A percentile compares a stretch with the other conserved stretches of the same genome.
These are phyloP conservation scores for Cyprinodon tularosa DNA, from an alignment of 2,113 vertebrate species.

Conservation along the genomic window DNA sequence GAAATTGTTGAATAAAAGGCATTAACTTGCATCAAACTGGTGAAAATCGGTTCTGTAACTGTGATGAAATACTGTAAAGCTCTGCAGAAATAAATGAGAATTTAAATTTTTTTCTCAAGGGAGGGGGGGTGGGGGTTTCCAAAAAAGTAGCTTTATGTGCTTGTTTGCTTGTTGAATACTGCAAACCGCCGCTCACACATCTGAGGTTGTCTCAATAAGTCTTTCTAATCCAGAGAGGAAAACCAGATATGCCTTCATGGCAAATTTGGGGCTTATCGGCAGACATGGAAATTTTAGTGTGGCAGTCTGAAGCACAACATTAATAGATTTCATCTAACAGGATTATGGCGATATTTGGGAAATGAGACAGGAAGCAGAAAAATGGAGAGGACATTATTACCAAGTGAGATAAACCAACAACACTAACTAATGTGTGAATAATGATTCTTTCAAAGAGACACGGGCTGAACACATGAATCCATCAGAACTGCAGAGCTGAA, in stretches of 20 bases:
- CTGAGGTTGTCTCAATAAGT: constrained; percentile 63
- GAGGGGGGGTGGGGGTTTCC: constrained; percentile 20
- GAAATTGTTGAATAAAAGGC: not conserved
- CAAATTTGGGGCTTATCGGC: constrained; percentile 73
- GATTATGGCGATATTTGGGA: constrained; percentile 71
- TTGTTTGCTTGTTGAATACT: constrained; percentile 44
- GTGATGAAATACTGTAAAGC: constrained; percentile 20
- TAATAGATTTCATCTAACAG: constrained; percentile 75
- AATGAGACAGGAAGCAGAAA: constrained; percentile 53
- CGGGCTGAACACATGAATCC: constrained; percentile 35
- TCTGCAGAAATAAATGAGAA: constrained; percentile 14
- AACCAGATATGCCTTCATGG: constrained; percentile 72
- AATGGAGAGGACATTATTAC: constrained; percentile 62
- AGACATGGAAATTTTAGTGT: constrained; percentile 70
- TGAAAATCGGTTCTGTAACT: constrained; percentile 31
- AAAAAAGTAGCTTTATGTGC: constrained; percentile 33
- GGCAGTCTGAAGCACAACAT: constrained; percentile 64
- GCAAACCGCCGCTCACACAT: constrained; percentile 61
- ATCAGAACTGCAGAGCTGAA: constrained; percentile 17
- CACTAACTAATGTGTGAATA: constrained; percentile 58
- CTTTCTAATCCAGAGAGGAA: constrained; percentile 73
- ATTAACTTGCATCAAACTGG: constrained; percentile 12
- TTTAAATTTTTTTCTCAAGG: constrained; percentile 7
- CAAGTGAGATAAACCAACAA: constrained; percentile 53
- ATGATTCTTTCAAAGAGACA: constrained; percentile 48